Percentiles rank a stretch among this genome's conserved stretches.
Evolutionary conservation across 2,888 invertebrate species (phyloP).

Genomic region (Cryptocheilus praepositus): DNA sequence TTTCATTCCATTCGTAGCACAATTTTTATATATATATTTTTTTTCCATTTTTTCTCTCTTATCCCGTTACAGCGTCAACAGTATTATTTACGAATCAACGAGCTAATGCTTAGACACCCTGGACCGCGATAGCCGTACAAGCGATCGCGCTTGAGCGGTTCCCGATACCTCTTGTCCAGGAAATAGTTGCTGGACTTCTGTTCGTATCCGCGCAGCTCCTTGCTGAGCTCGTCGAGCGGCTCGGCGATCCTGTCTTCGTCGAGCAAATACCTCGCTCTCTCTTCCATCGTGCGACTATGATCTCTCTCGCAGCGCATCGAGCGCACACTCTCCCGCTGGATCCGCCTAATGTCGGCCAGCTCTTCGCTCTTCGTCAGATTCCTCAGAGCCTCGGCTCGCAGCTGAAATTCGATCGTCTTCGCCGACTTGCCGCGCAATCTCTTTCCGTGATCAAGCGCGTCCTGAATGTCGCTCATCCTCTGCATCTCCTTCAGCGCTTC

Average conservation of each 20-base stretch:
- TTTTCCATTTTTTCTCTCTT: too few relatives aligned
- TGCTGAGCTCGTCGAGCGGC: slow-evolving; percentile 79
- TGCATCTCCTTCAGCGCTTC: slow-evolving; percentile 65
- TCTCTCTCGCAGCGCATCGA: slow-evolving; percentile 66
- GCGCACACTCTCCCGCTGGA: slow-evolving; percentile 64
- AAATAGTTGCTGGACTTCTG: slow-evolving; percentile 79
- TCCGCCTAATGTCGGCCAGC: slow-evolving; percentile 72
- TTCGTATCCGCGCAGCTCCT: slow-evolving; percentile 81
- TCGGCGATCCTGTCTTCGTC: slow-evolving; percentile 78
- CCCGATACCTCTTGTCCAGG: slow-evolving; percentile 81
- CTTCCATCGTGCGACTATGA: slow-evolving; percentile 74
- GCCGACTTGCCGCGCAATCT: slow-evolving; percentile 85
- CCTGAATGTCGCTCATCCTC: slow-evolving; percentile 56
- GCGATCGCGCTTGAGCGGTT: slow-evolving; percentile 28
- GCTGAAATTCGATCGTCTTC: slow-evolving; percentile 79
- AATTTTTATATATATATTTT: too few relatives aligned
- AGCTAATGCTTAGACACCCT: too few relatives aligned
- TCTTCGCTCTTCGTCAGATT: slow-evolving; percentile 77
- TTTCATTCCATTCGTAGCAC: too few relatives aligned
- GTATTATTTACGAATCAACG: too few relatives aligned
- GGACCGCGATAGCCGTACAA: too few relatives aligned
- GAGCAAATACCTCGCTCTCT: slow-evolving; percentile 73
- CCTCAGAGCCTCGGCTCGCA: slow-evolving; percentile 73
- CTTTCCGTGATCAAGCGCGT: slow-evolving; percentile 69
- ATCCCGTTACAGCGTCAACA: too few relatives aligned